These are phyloP conservation scores for Cephonodes hylas DNA, from an alignment of 2,888 invertebrate species.

Conservation along the genomic window DNA sequence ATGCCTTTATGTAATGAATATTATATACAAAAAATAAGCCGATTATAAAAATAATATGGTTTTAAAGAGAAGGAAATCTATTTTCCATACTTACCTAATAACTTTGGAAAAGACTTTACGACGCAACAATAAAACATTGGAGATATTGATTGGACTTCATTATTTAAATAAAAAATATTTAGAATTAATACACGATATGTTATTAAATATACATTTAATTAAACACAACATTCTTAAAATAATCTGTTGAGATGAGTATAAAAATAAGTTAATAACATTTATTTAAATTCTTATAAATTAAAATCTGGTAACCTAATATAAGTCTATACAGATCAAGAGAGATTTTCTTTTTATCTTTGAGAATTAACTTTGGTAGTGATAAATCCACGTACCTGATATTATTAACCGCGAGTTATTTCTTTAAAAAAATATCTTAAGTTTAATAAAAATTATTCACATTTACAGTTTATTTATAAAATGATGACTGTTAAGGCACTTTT, in stretches of 20 bases:
- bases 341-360: background rate
- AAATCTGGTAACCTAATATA: slow-evolving; percentile 2
- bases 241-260: slow-evolving; percentile 23
- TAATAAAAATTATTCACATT: background rate
- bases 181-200: background rate
- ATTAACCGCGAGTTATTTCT: background rate
- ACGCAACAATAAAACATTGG: no score
- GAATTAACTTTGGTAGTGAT: background rate
- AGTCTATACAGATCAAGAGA: background rate
- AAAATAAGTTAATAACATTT: slow-evolving; percentile 27
- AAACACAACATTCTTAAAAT: background rate
- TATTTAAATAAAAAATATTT: no score
- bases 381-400: background rate
- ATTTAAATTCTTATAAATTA: slow-evolving; percentile 12
- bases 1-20: no score
- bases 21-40: no score
- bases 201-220: slow-evolving; percentile 15
- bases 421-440: background rate
- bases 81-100: no score
- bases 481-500: background rate
- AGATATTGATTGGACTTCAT: no score
- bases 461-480: background rate
- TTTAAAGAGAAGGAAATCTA: no score
- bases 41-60: no score
- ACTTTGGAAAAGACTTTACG: no score